A percentile compares a stretch with the other conserved stretches of the same genome.
phyloP scores from a whole-genome alignment of 2,888 invertebrate species.

The Muschampia plurimacula region DNA sequence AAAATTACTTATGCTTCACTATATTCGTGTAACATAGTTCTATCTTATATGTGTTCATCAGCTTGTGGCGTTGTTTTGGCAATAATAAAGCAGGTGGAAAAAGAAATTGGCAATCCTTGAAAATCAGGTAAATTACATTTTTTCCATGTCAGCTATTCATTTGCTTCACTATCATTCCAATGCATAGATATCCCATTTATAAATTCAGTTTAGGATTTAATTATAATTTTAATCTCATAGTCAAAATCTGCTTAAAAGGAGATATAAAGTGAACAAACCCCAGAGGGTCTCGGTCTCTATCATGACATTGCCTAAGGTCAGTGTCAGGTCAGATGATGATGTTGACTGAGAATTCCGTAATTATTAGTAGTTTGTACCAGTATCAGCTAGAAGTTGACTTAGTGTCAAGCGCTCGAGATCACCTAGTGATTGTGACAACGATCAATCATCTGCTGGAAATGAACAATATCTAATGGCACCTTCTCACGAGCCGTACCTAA shows the following conservation, averaged over 20 bases:
- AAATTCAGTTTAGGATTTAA: too few species aligned
- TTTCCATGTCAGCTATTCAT: neutral
- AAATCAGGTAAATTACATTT: too few species aligned
- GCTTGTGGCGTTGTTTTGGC: too few species aligned
- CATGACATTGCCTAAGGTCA: conserved; percentile 23
- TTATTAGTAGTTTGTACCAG: conserved; percentile 30
- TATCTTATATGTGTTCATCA: too few species aligned
- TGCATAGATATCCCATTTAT: too few species aligned
- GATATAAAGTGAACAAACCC: neutral
- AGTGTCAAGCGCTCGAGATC: neutral
- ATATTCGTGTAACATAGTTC: too few species aligned
- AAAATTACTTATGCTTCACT: too few species aligned
- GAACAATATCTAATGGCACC: neutral
- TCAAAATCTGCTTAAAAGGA: neutral
- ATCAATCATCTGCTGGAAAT: neutral
- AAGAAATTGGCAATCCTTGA: too few species aligned
- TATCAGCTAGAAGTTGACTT: conserved; percentile 19
- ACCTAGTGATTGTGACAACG: neutral
- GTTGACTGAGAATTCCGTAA: conserved; percentile 13
- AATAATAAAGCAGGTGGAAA: too few species aligned
- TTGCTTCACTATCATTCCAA: neutral
- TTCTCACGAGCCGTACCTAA: too few species aligned
- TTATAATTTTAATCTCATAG: neutral
- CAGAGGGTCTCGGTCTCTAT: conserved; percentile 15
- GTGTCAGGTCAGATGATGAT: conserved; percentile 1